Evolutionary conservation across 1,140 invertebrate genomes (phyloP).

Genomic region (Sogatella furcifera): DNA sequence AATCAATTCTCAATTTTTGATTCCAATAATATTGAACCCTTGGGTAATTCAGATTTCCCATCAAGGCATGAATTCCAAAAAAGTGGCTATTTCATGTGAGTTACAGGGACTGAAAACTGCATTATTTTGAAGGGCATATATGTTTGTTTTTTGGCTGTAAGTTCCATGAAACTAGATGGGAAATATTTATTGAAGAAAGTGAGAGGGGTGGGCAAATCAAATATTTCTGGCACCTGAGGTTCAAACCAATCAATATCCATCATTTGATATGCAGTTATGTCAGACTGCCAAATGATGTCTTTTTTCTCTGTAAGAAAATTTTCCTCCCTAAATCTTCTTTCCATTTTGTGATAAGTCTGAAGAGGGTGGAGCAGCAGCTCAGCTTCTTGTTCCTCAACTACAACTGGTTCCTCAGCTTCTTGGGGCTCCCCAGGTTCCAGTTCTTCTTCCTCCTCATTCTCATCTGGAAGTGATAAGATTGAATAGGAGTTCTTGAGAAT

Average conservation of each 20-base stretch:
- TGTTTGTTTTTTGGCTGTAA: slow-evolving; percentile 1
- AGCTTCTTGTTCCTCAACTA: too few relatives aligned
- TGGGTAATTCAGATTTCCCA: slow-evolving; percentile 7
- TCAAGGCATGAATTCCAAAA: slow-evolving; percentile 9
- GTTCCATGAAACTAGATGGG: background rate
- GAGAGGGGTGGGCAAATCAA: background rate
- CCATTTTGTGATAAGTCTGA: too few relatives aligned
- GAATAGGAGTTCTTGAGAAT: too few relatives aligned
- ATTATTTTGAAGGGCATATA: background rate
- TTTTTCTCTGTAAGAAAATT: too few relatives aligned
- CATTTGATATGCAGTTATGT: background rate
- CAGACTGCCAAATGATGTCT: too few relatives aligned
- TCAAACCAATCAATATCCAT: slow-evolving; percentile 2
- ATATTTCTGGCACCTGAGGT: background rate
- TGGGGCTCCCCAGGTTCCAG: too few relatives aligned
- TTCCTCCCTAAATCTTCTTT: too few relatives aligned
- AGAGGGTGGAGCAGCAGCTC: too few relatives aligned
- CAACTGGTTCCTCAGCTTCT: too few relatives aligned
- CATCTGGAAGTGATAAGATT: too few relatives aligned
- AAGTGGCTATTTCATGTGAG: background rate
- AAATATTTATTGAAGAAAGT: slow-evolving; percentile 1
- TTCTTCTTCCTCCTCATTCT: too few relatives aligned
- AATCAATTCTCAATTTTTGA: slow-evolving; percentile 3
- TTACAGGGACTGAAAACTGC: background rate
- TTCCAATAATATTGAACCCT: slow-evolving; percentile 9